Evolutionary conservation across 2,797 vertebrate species (phyloP), one percentile per base, ranked within the genome.

Genomic region (Alexandromys oeconomus): DNA sequence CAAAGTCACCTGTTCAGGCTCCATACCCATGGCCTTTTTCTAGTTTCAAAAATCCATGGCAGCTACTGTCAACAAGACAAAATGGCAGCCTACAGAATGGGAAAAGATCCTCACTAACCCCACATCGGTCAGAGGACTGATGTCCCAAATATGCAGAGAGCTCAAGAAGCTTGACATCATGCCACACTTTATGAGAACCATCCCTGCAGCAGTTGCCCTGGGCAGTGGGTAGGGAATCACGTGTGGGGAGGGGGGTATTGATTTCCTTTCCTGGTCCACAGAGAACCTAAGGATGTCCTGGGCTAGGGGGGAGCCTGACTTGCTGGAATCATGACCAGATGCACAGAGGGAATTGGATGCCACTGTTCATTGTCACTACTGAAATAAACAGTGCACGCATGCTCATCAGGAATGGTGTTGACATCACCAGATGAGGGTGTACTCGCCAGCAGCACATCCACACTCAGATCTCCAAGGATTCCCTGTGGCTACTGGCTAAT

Each of bases 401-500:
- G 46, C 67, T 91, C 48, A 93, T 85, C 17, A 6, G 63, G 85
- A 93, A 27, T 0, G 6, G 29, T 1, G 4, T 48, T 57, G 71
- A 84, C 23, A 19, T 69, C 81, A 90, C 48, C 81, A 57, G 87
- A 85, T 27, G 43, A 87, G 48, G 31, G 34, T 37, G n/a, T 78
- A 13, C 25, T 65, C 2, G 29, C 19, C 1, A 0, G 3, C 0
- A 48, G 74, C 61, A 63, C 6, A 0, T 76, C 57, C 9, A 15
- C 87, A 73, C 7, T 2, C 4, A 1, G 46, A 6, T 43, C 23
- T 71, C 27, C 80, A 23, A 57, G 1, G 0, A 1, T 65, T 40
- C 59, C 71, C 34, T 31, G 0, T 0, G 2, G 37, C 76, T 74
- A 31, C 37, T 0, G 3, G 0, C 54, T 12, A 14, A 17, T 11